These are phyloP conservation scores for Chlorocebus sabaeus DNA, from an alignment of 2,113 vertebrate species.

Conservation along the genomic window DNA sequence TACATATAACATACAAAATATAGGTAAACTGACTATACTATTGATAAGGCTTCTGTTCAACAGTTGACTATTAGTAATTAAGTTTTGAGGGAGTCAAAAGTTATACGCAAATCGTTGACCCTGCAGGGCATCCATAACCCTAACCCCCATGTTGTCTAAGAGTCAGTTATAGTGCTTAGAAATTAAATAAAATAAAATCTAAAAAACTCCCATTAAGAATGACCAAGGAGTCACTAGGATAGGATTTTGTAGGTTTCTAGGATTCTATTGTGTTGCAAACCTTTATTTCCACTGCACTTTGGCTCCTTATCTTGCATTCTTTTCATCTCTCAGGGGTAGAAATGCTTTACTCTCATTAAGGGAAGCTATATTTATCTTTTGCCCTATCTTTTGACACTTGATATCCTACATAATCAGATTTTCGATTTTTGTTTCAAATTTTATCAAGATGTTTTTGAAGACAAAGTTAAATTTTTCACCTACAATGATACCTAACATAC, in stretches of 20 bases:
- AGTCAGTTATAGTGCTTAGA: background rate
- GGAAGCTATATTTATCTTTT: background rate
- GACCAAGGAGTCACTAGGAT: background rate
- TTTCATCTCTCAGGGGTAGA: background rate
- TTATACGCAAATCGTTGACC: background rate
- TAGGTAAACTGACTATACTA: background rate
- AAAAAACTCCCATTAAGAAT: background rate
- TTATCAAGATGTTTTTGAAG: background rate
- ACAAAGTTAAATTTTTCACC: background rate
- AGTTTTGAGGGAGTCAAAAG: background rate
- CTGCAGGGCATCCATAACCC: background rate
- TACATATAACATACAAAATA: background rate
- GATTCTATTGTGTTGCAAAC: background rate
- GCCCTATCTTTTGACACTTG: background rate
- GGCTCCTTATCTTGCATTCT: background rate
- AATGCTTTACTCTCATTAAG: background rate
- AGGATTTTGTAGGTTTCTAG: background rate
- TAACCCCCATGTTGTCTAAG: background rate
- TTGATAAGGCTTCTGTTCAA: background rate
- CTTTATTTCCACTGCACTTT: background rate
- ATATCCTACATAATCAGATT: background rate
- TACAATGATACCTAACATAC: background rate
- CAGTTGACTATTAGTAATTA: background rate
- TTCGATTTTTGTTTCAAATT: background rate
- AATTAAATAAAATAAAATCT: background rate